Evolutionary conservation across 37 sponge, comb jelly and placozoan genomes (phyloP), one percentile per base, ranked within the genome.

Genomic region (Mnemiopsis leidyi): DNA sequence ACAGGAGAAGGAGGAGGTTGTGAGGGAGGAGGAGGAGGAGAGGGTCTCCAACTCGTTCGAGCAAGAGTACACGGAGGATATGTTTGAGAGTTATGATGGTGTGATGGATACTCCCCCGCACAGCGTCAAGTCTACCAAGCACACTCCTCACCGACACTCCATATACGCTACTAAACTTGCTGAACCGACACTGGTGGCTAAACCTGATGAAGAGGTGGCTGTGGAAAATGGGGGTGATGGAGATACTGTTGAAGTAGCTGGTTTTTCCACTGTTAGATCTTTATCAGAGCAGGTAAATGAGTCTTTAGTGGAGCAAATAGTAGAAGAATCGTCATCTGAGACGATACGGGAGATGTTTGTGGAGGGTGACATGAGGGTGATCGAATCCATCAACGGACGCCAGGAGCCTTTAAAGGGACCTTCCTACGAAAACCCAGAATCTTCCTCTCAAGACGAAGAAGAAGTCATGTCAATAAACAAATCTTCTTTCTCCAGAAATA

Each of bases 81-180:
- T 77, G 79, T 77, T 77, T 77, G 79, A 77, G 36, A 77, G 79
- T 26, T 77, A 77, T 77, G 79, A 77, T 26, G 36, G 35, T 32
- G 33, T 32, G 35, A 32, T 77, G 0, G 79, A 77, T 32, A 77
- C 79, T 28, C 79, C 79, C 18, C 79, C 79, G 1, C 20, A 77
- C 18, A 77, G 79, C 18, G 36, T 77, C 20, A 77, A 77, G 36
- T 31, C 20, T 33, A 32, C 30, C 35, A 77, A 77, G 79, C 20
- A 16, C 18, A 34, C 35, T 16, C 79, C 79, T 34, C 18, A 34
- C 18, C 24, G 73, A 69, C 73, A 69, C n/a, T 69, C 73, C 1
- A 69, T 69, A 23, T 69, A 69, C 73, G 61, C 61, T 18, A 48
- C 61, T 5, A 48, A 48, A 13, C 9, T 48, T 13, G 61, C 13